phyloP scores from a whole-genome alignment of 2,113 vertebrate species.

The Callithrix jacchus region DNA sequence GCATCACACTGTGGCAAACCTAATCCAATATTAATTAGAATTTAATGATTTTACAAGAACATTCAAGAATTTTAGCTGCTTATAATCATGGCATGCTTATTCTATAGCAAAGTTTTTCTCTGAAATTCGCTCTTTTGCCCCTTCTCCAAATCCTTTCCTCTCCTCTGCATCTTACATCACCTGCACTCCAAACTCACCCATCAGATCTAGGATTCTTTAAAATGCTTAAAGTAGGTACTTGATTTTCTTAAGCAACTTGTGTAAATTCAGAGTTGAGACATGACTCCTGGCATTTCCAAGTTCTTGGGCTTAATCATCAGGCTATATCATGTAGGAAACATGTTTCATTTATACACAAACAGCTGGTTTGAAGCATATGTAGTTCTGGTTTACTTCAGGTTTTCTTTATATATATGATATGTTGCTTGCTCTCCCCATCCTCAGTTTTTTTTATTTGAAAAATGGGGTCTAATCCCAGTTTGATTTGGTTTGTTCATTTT shows the following conservation, averaged over 20 bases:
- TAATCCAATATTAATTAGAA: slow-evolving; percentile 84
- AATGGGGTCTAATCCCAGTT: not conserved
- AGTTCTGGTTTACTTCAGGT: not conserved
- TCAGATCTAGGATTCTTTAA: not conserved
- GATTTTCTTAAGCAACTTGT: not conserved
- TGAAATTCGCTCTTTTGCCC: slow-evolving; percentile 51
- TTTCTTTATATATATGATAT: not conserved
- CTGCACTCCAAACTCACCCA: not conserved
- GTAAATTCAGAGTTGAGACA: not conserved
- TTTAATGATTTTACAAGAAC: slow-evolving; percentile 83
- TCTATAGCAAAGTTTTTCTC: slow-evolving; percentile 67
- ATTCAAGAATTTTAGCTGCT: slow-evolving; percentile 67
- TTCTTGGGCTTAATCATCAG: not conserved
- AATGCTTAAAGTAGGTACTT: not conserved
- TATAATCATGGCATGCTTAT: slow-evolving; percentile 70
- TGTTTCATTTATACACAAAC: not conserved
- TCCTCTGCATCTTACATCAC: not conserved
- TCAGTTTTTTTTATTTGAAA: slow-evolving; percentile 14
- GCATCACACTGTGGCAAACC: slow-evolving; percentile 69
- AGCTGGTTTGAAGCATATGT: not conserved
- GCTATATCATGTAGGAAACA: not conserved
- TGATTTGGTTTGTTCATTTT: not conserved
- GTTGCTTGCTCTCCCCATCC: not conserved
- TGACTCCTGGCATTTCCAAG: not conserved
- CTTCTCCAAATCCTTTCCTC: not conserved